These are phyloP conservation scores for Diabrotica balteata DNA, from an alignment of 2,888 invertebrate genomes.

Conservation along the genomic window DNA sequence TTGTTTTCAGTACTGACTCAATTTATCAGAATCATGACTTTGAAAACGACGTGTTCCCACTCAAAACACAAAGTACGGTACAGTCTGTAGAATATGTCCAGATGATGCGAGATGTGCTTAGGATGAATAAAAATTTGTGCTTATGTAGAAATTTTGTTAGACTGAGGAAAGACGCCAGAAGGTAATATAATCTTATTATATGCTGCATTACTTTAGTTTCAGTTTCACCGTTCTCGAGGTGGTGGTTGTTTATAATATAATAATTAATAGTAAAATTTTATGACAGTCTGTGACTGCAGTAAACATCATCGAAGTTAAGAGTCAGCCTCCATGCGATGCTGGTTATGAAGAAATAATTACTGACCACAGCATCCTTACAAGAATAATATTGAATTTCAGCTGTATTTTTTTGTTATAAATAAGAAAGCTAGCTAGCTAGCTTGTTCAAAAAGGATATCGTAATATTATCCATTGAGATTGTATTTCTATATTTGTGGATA, in stretches of 20 bases:
- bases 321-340: no score
- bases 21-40: constrained; percentile 69
- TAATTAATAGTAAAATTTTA: not conserved
- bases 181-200: constrained; percentile 59
- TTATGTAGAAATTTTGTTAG: constrained; percentile 90
- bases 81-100: constrained; percentile 74
- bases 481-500: no score
- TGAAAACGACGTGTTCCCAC: constrained; percentile 65
- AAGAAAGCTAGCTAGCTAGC: no score
- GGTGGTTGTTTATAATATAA: not conserved
- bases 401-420: no score
- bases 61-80: constrained; percentile 55
- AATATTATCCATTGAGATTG: no score
- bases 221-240: not conserved
- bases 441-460: no score
- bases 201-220: not conserved
- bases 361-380: no score
- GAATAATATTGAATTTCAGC: no score
- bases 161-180: constrained; percentile 78
- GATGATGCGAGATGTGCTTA: constrained; percentile 86
- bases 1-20: constrained; percentile 63
- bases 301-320: no score
- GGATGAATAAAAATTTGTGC: constrained; percentile 94
- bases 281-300: no score
- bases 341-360: no score